Evolutionary conservation across 2,113 vertebrate species (phyloP).

Genomic region (Scomber colias): DNA sequence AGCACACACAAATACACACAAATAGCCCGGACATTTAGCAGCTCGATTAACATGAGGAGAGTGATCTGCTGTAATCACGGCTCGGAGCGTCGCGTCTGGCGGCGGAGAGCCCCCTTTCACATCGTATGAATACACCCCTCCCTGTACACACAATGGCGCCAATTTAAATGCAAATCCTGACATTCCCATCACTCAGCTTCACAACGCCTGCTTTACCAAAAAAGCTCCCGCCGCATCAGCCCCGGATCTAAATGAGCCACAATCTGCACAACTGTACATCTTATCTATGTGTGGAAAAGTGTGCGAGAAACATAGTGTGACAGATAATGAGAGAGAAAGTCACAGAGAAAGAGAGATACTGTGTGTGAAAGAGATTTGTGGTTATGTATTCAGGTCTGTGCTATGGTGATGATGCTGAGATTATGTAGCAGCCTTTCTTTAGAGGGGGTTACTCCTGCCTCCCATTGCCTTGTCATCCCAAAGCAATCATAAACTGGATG

Average conservation of each 20-base stretch:
- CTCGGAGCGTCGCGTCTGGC: constrained; percentile 56
- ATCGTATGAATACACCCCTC: constrained; percentile 66
- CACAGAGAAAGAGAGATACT: constrained; percentile 6
- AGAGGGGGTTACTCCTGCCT: constrained; percentile 19
- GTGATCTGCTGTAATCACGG: constrained; percentile 71
- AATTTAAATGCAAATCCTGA: constrained; percentile 88
- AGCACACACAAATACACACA: constrained; percentile 30
- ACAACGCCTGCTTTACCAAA: constrained; percentile 56
- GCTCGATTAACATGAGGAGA: constrained; percentile 66
- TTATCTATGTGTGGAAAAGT: constrained; percentile 50
- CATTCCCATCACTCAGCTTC: constrained; percentile 80
- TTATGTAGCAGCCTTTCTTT: constrained; percentile 39
- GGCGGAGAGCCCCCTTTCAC: constrained; percentile 62
- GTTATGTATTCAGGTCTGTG: constrained; percentile 45
- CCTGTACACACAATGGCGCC: constrained; percentile 76
- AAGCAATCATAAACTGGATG: constrained; percentile 35
- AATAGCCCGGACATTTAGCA: constrained; percentile 60
- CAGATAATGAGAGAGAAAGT: constrained; percentile 52
- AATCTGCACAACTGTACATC: constrained; percentile 71
- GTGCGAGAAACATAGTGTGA: neutral
- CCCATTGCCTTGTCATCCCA: constrained; percentile 41
- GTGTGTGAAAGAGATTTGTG: neutral
- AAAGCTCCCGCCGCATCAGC: constrained; percentile 27
- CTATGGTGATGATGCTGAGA: constrained; percentile 43
- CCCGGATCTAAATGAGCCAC: constrained; percentile 70